phyloP scores from a whole-genome alignment of 1,140 invertebrate genomes.

The Choristoneura fumiferana region DNA sequence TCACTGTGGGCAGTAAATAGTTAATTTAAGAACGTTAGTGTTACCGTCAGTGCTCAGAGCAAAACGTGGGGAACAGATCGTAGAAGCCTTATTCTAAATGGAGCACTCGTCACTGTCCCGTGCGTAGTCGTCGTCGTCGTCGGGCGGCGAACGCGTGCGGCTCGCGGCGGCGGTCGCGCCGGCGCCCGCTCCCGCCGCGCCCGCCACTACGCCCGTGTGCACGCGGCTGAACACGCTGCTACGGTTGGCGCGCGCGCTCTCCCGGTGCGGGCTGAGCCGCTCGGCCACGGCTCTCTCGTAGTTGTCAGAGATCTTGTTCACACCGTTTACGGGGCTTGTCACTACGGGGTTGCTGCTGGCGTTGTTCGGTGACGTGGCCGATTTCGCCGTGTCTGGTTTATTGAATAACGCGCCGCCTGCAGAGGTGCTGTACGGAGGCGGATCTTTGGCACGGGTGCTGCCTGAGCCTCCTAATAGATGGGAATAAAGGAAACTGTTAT shows the following conservation, averaged over 20 bases:
- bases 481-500: conserved; percentile 74
- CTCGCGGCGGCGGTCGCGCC: not conserved
- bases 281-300: conserved; percentile 70
- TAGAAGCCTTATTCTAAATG: conserved; percentile 45
- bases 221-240: conserved; percentile 73
- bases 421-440: conserved; percentile 62
- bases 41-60: not conserved
- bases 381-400: conserved; percentile 31
- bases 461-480: conserved; percentile 59
- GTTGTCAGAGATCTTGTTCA: conserved; percentile 76
- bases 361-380: conserved; percentile 48
- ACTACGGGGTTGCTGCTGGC: conserved; percentile 43
- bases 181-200: no score
- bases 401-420: conserved; percentile 53
- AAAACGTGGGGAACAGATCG: not conserved
- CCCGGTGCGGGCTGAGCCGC: conserved; percentile 59
- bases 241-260: conserved; percentile 56
- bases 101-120: conserved; percentile 81
- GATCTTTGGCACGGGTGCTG: conserved; percentile 58
- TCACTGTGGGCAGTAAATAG: conserved; percentile 35
- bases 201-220: conserved; percentile 61
- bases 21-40: not conserved
- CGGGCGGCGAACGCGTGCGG: conserved; percentile 1
- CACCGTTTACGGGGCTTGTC: conserved; percentile 67
- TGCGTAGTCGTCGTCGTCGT: conserved; percentile 77